Evolutionary conservation across 1,140 invertebrate species (phyloP).

Genomic region (Heliconius hermathena): DNA sequence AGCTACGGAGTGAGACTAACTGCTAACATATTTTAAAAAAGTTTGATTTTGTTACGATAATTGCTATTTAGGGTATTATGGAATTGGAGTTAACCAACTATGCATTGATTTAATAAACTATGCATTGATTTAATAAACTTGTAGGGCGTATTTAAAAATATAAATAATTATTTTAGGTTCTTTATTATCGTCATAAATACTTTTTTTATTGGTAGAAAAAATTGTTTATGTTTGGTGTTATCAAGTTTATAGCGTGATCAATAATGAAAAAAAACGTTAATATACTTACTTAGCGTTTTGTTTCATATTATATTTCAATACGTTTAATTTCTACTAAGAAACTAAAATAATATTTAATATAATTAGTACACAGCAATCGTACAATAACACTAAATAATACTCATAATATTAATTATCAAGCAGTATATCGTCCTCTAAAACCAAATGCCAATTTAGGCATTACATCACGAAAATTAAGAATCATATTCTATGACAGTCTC

Average conservation of each 20-base stretch:
- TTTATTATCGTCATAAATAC: not conserved
- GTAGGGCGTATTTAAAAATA: not conserved
- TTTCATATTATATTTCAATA: too few relatives aligned
- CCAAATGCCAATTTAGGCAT: not conserved
- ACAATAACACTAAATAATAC: too few relatives aligned
- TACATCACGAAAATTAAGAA: not conserved
- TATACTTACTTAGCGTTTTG: too few relatives aligned
- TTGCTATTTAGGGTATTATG: not conserved
- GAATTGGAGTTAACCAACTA: not conserved
- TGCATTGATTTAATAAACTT: not conserved
- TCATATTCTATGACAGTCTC: slow-evolving; percentile 45
- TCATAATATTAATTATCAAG: too few relatives aligned
- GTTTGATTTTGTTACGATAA: not conserved
- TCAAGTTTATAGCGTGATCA: too few relatives aligned
- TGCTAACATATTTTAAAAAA: not conserved
- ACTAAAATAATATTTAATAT: too few relatives aligned
- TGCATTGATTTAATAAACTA: not conserved
- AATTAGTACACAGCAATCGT: too few relatives aligned
- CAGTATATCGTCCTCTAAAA: not conserved
- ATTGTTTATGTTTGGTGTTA: too few relatives aligned
- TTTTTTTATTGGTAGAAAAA: not conserved
- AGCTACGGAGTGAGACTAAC: slow-evolving; percentile 34
- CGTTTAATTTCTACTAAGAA: too few relatives aligned
- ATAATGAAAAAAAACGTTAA: too few relatives aligned
- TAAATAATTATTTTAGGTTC: not conserved